phyloP scores from a whole-genome alignment of 2,113 vertebrate species.

The Eleginops maclovinus region DNA sequence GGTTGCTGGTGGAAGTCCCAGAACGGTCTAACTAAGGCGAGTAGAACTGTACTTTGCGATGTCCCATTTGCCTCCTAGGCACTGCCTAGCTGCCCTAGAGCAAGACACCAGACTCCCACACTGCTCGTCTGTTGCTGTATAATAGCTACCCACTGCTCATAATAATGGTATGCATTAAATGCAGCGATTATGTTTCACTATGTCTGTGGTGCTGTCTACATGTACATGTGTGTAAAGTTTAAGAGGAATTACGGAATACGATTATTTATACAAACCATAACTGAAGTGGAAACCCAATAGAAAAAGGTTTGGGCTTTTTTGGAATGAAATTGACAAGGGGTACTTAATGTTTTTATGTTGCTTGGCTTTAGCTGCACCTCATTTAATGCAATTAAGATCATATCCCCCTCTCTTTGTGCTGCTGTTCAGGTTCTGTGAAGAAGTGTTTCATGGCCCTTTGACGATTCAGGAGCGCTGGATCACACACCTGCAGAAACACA shows the following conservation, averaged over 20 bases:
- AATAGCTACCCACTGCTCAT: too few species aligned
- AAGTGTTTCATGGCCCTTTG: conserved; percentile 93
- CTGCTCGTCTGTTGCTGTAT: too few species aligned
- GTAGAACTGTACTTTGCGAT: too few species aligned
- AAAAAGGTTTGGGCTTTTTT: background rate
- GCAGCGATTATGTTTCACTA: too few species aligned
- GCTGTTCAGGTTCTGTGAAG: conserved; percentile 91
- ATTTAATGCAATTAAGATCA: background rate
- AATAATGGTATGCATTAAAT: too few species aligned
- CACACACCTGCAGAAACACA: conserved; percentile 93
- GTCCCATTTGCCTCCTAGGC: too few species aligned
- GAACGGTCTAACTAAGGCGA: too few species aligned
- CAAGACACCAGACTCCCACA: too few species aligned
- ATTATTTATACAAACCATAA: background rate
- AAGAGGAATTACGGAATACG: background rate
- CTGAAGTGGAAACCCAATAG: background rate
- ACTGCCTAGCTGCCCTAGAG: too few species aligned
- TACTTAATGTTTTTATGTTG: background rate
- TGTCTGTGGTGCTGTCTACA: too few species aligned
- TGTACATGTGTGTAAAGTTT: too few species aligned
- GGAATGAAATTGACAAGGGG: background rate
- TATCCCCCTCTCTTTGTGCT: conserved; percentile 4
- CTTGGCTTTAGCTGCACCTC: background rate
- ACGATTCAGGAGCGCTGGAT: conserved; percentile 96
- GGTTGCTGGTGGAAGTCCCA: too few species aligned